phyloP scores from a whole-genome alignment of 1,140 invertebrate species.

The Coptotermes formosanus region DNA sequence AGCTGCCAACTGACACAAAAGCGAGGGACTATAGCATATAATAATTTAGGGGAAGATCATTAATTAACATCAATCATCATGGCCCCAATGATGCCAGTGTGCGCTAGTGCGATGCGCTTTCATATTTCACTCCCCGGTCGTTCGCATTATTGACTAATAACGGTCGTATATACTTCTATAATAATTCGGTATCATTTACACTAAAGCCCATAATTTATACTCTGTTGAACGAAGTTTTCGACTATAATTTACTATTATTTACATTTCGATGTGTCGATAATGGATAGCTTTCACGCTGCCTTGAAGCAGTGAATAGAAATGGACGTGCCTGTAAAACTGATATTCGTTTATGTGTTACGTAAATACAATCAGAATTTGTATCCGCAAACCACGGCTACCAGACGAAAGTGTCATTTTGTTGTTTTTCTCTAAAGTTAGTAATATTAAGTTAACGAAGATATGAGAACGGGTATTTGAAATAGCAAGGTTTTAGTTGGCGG shows the following conservation, averaged over 20 bases:
- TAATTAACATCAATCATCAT: constrained; percentile 17
- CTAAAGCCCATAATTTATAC: constrained; percentile 14
- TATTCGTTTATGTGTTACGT: constrained; percentile 3
- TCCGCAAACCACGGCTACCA: neutral
- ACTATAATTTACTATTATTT: constrained; percentile 20
- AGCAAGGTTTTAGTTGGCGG: neutral
- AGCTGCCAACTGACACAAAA: constrained; percentile 15
- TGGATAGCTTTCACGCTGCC: constrained; percentile 12
- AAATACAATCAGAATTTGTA: neutral
- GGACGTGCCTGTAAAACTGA: neutral
- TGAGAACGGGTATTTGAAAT: neutral
- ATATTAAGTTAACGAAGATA: neutral
- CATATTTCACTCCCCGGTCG: constrained; percentile 4
- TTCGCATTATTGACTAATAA: constrained; percentile 14
- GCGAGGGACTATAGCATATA: constrained; percentile 10
- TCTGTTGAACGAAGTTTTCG: constrained; percentile 18
- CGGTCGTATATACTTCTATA: constrained; percentile 18
- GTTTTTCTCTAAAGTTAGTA: neutral
- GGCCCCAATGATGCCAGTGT: neutral
- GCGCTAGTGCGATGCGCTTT: constrained; percentile 13
- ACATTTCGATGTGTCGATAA: constrained; percentile 16
- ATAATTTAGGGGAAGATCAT: constrained; percentile 19
- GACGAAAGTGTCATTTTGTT: neutral
- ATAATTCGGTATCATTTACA: constrained; percentile 14
- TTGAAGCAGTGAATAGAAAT: neutral